phyloP scores from a whole-genome alignment of 2,797 vertebrate species.

The Choloepus didactylus region DNA sequence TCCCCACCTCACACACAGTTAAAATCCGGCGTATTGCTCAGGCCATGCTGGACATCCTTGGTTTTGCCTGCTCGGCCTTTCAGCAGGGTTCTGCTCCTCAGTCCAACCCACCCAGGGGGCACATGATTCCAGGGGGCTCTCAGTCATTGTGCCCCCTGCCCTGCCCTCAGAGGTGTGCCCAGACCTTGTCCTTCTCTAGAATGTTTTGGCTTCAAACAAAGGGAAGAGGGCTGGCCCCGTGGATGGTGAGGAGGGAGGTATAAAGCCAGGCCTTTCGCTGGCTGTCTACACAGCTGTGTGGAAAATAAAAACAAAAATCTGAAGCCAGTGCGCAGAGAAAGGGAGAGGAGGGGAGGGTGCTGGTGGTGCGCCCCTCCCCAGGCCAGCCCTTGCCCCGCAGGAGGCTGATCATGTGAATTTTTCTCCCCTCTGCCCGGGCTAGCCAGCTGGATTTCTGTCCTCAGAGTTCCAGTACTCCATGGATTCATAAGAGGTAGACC shows the following conservation, averaged over 20 bases:
- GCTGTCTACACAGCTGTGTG: neutral
- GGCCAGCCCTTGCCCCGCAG: neutral
- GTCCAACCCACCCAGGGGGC: neutral
- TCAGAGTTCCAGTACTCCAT: neutral
- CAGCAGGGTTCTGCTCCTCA: neutral
- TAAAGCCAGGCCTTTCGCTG: neutral
- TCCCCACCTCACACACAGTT: neutral
- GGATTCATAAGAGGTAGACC: neutral
- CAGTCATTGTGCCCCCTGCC: neutral
- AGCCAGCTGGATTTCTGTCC: neutral
- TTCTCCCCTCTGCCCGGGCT: neutral
- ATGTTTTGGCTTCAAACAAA: conserved; percentile 8
- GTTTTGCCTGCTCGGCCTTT: neutral
- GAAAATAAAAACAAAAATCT: conserved; percentile 5
- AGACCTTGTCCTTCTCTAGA: neutral
- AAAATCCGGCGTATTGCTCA: neutral
- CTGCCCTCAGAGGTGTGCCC: neutral
- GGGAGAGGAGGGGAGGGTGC: neutral
- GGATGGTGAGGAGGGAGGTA: neutral
- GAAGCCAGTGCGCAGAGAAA: neutral
- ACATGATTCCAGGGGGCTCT: neutral
- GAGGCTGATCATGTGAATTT: neutral
- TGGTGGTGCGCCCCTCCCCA: rapidly evolving
- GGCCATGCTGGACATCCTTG: neutral
- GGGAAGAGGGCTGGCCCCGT: neutral